Base-by-base conservation (phyloP, 2,113 vertebrate species). In the Ifrita kowaldi region DNA sequence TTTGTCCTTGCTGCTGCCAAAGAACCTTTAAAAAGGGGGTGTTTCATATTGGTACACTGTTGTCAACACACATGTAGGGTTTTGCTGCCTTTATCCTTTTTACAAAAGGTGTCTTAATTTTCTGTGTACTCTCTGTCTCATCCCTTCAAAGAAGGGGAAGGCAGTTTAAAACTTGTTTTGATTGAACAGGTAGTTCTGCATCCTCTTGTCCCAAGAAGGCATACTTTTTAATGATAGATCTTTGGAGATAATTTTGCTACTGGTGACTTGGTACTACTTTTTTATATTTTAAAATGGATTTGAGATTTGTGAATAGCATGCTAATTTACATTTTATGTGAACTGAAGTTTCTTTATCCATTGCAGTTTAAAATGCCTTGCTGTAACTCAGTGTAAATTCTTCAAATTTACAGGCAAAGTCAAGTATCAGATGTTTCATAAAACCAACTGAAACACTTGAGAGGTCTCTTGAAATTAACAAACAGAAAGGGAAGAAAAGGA, bases 381-480 rank as follows among this genome's bases (percentile, higher is more conserved):
- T 85, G 7, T 80, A 78, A 47, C 50, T 88, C 52, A 33, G 5
- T 49, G 27, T 81, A 39, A 81, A 77, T 28, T 83, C 42, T 88
- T 52, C 16, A 57, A 46, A 93, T 86, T 95, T 87, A 49, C 64
- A 99, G 99, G 88, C 97, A 56, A 98, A 98, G 90, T 95, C 98
- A 4, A 98, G 98, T 60, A 98, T 99, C 83, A 98, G 99, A 30
- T 98, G 99, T 77, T 99, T 99, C 98, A 98, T 98, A 87, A 99
- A 99, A 87, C 99, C 99, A 32, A 96, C 98, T 0, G 99, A 99
- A 98, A 98, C 99, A 16, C 98, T 99, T 57, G 99, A 99, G 91
- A 98, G 99, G 46, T 99, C 99, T 42, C 97, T 99, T 84, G 99
- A 99, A 97, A 98, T 99, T 88, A 99, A 98, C 44, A 99, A 99